Base-by-base conservation (phyloP, 1,140 invertebrate genomes). In the Conus betulinus region DNA sequence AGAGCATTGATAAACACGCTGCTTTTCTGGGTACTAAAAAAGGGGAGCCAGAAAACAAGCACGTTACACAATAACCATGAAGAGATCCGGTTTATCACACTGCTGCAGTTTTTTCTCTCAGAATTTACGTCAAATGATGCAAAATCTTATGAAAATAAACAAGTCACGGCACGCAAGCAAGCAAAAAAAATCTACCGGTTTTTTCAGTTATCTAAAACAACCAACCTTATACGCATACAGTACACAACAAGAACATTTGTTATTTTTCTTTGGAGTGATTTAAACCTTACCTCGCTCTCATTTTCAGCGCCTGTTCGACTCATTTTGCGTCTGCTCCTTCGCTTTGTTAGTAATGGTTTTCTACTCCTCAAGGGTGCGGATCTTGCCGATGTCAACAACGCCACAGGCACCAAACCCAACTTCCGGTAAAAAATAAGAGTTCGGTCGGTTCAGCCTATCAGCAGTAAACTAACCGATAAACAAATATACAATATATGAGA, bases 271-370 rank as follows among this genome's bases (percentile, higher is more conserved):
- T 20, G n/a, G 17, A 78, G 11, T 27, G 51, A 51, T 39, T 51
- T 83, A 27, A 57, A 81, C 63, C 63, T 85, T 87, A 90, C 90
- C 90, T 90, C 10, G 90, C 90, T n/a, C 86, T 86, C 57, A 90
- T 90, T 79, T 79, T 90, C 90, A 39, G 90, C 90, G 11, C 88
- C 90, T 23, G 90, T 87, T 78, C 90, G 88, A 78, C 88, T 90
- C 90, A 90, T 90, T 86, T 88, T 89, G 57, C n/a, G 81, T 81
- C 71, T 83, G 81, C n/a, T 83, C 51, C 51, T 25, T 83, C n/a
- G 8, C 25, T 8, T 11, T 55, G 8, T 55, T 83, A 20, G 13
- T 6, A 13, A 83, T 17, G 8, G 57, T 60, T 15, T 39, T 39
- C 39, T 39, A 39, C 39, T 39, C 39, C 3, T 39, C 39, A 39